Percentiles rank a stretch among this genome's conserved stretches.
Evolutionary conservation across 2,113 vertebrate species (phyloP).

Genomic region (Rhinoderma darwinii): DNA sequence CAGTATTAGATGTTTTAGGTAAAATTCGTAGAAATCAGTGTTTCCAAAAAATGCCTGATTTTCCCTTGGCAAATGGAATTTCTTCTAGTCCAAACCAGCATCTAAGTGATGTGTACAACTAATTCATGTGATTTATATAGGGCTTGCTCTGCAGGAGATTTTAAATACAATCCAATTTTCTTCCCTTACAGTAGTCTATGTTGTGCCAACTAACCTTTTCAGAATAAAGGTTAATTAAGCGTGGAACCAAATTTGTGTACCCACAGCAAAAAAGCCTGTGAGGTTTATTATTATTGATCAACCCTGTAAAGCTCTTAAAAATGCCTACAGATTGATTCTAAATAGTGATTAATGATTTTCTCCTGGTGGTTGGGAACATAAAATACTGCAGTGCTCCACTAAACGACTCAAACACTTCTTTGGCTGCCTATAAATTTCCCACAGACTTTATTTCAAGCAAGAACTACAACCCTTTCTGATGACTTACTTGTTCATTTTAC

Average conservation of each 20-base stretch:
- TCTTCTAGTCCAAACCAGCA: neutral
- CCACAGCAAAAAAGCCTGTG: neutral
- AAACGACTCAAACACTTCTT: constrained; percentile 6
- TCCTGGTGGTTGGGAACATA: constrained; percentile 1
- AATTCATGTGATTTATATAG: neutral
- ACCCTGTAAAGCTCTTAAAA: constrained; percentile 8
- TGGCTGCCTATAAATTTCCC: neutral
- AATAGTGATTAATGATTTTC: constrained; percentile 32
- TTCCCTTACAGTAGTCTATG: neutral
- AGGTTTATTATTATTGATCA: constrained; percentile 30
- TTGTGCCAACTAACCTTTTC: constrained; percentile 18
- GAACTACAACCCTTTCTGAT: neutral
- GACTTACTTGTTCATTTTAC: neutral
- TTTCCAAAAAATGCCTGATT: too few species aligned
- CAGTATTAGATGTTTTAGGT: too few species aligned
- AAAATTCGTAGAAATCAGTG: too few species aligned
- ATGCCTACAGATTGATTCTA: constrained; percentile 22
- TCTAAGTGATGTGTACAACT: neutral
- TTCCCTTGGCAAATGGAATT: too few species aligned
- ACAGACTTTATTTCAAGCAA: neutral
- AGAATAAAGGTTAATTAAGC: constrained; percentile 17
- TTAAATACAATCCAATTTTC: neutral
- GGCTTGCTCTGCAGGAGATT: neutral
- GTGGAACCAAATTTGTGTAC: constrained; percentile 1
- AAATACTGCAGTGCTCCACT: constrained; percentile 10